Base-by-base conservation (phyloP, 1,140 invertebrate genomes). In the Pseudomyrmex flavicornis region DNA sequence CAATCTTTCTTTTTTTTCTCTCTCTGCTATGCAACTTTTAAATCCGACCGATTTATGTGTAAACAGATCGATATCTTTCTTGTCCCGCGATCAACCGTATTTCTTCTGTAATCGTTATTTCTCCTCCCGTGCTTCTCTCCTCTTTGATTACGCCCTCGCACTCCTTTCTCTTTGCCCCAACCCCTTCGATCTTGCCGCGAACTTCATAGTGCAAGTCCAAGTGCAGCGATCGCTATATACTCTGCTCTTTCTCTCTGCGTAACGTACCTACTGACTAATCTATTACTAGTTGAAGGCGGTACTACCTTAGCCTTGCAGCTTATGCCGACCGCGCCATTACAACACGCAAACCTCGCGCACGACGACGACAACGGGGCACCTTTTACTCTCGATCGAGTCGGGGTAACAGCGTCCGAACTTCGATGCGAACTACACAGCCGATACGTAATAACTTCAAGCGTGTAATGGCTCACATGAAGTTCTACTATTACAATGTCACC, bases 211-310 rank as follows among this genome's bases (percentile, higher is more conserved):
- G 86, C 91, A 91, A 92, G 89, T 92, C 89, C 90, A 92, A 91
- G 91, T 91, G 90, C 92, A 91, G 88, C 89, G 91, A 91, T 92
- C 86, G 88, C 87, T 88, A 74, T 82, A 75, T 72, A 85, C 74
- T 69, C 74, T 69, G 59, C 77, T 70, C 66, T 26, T 20, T 69
- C 22, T 54, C 84, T 85, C 80, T 73, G 83, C 86, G 82, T 91
- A 89, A 83, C 86, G 82, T 90, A 91, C 86, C 87, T 87, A 90
- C 87, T 70, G 66, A 76, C 83, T 91, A 92, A 92, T 90, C 90
- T 89, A 91, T 91, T 90, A 88, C 89, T 88, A 87, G 90, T 91
- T 80, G 85, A 90, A 91, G 90, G 88, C 90, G 90, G 91, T 90
- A 35, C 35, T 35, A 87, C 88, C 88, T 92, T 92, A 91, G 89